Evolutionary conservation across 2,888 invertebrate species (phyloP).

Genomic region (Muscina levida): DNA sequence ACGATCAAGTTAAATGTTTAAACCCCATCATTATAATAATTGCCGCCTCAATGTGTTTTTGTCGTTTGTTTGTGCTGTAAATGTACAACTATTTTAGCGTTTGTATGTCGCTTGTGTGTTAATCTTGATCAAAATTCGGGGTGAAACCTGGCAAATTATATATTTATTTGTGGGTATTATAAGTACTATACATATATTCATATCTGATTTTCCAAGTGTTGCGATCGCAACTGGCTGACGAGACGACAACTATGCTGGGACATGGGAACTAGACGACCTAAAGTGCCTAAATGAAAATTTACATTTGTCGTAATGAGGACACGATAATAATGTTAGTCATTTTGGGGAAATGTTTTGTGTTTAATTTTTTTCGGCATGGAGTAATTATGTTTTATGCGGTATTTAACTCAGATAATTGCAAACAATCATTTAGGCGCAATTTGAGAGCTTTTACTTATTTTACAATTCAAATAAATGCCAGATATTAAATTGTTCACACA

Average conservation of each 20-base stretch:
- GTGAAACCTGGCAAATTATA: slow-evolving; percentile 65
- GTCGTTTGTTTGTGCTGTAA: slow-evolving; percentile 24
- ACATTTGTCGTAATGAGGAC: slow-evolving; percentile 42
- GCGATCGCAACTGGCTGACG: background rate
- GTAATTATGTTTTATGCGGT: slow-evolving; percentile 73
- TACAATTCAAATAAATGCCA: slow-evolving; percentile 40
- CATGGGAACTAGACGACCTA: slow-evolving; percentile 45
- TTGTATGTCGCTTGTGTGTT: slow-evolving; percentile 44
- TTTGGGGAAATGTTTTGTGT: slow-evolving; percentile 31
- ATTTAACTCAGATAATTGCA: slow-evolving; percentile 77
- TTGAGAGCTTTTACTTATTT: slow-evolving; percentile 47
- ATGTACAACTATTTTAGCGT: slow-evolving; percentile 40
- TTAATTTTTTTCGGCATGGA: slow-evolving; percentile 37
- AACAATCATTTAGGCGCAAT: slow-evolving; percentile 68
- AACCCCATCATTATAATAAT: slow-evolving; percentile 61
- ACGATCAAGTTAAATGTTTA: slow-evolving; percentile 24
- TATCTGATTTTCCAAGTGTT: background rate
- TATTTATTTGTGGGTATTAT: background rate
- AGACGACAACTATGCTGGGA: slow-evolving; percentile 31
- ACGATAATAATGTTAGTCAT: slow-evolving; percentile 50
- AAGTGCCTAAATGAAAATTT: slow-evolving; percentile 48
- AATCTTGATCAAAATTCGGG: slow-evolving; percentile 67
- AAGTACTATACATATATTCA: background rate
- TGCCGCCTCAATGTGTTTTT: slow-evolving; percentile 46
- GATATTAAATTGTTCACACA: slow-evolving; percentile 43